A percentile compares a stretch with the other conserved stretches of the same genome.
These are phyloP conservation scores for Sebastes flavidus DNA, from an alignment of 2,797 vertebrate species.

Conservation along the genomic window DNA sequence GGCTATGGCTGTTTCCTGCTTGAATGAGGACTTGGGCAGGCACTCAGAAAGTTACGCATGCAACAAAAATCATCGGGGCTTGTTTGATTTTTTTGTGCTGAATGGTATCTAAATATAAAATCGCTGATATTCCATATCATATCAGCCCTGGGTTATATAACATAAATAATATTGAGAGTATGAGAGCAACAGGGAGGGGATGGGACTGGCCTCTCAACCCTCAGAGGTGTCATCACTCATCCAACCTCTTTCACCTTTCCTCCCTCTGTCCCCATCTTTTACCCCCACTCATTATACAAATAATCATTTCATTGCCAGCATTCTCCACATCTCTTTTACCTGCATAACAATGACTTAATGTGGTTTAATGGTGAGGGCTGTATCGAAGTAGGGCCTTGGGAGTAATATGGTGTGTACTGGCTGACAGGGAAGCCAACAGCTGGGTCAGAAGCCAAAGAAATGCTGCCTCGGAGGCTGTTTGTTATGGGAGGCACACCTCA, in stretches of 20 bases:
- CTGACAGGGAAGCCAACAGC: slow-evolving; percentile 25
- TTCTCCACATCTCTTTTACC: slow-evolving; percentile 6
- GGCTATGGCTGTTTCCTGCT: neutral
- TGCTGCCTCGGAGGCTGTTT: slow-evolving; percentile 15
- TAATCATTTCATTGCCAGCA: slow-evolving; percentile 25
- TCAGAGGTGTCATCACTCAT: slow-evolving; percentile 34
- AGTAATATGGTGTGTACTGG: slow-evolving; percentile 28
- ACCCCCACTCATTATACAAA: slow-evolving; percentile 27
- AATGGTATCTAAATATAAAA: neutral
- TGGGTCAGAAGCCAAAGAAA: slow-evolving; percentile 50
- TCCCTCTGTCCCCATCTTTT: slow-evolving; percentile 14
- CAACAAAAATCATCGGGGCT: neutral
- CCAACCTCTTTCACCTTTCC: slow-evolving; percentile 27
- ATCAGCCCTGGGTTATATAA: neutral
- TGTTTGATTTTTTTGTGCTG: neutral
- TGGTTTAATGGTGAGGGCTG: slow-evolving; percentile 29
- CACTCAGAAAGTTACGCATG: neutral
- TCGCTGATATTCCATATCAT: neutral
- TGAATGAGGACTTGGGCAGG: neutral
- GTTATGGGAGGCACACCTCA: slow-evolving; percentile 2
- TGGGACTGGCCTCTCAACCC: neutral
- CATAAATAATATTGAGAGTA: slow-evolving; percentile 6
- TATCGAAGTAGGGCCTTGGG: slow-evolving; percentile 15
- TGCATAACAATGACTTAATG: slow-evolving; percentile 35
- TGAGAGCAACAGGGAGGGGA: neutral